Evolutionary conservation across 1,140 invertebrate species (phyloP).

Genomic region (Drosophila chauvacae): DNA sequence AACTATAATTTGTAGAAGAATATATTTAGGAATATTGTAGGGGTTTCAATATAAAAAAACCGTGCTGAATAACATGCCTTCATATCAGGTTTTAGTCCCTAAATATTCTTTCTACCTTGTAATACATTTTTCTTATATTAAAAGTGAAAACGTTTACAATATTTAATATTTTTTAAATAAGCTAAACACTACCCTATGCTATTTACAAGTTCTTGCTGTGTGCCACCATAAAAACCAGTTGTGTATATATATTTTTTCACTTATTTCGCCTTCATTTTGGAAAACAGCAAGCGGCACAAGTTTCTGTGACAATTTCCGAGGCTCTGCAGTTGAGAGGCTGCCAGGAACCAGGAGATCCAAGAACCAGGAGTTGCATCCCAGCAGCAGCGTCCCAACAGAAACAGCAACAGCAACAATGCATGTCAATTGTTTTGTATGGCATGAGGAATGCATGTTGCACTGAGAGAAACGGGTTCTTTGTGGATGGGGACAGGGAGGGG

Average conservation of each 20-base stretch:
- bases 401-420: conserved; percentile 70
- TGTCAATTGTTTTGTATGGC: conserved; percentile 83
- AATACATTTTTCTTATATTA: background rate
- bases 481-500: background rate
- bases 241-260: conserved; percentile 35
- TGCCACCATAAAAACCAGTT: conserved; percentile 12
- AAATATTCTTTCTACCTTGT: background rate
- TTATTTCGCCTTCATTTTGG: conserved; percentile 68
- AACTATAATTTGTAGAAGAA: background rate
- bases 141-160: accelerated
- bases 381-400: conserved; percentile 27
- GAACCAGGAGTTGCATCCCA: conserved; percentile 10
- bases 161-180: too few species aligned
- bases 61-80: background rate
- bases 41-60: too few species aligned
- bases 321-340: conserved; percentile 48
- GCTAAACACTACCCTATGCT: background rate
- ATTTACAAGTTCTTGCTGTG: conserved; percentile 1
- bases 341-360: conserved; percentile 31
- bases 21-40: background rate
- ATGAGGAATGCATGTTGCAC: conserved; percentile 78
- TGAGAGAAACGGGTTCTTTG: conserved; percentile 57
- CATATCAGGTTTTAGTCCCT: background rate
- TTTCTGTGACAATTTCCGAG: conserved; percentile 69
- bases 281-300: conserved; percentile 58